Conservation (phyloP, 1,140 invertebrate species). For the Belonocnema kinseyi region DNA sequence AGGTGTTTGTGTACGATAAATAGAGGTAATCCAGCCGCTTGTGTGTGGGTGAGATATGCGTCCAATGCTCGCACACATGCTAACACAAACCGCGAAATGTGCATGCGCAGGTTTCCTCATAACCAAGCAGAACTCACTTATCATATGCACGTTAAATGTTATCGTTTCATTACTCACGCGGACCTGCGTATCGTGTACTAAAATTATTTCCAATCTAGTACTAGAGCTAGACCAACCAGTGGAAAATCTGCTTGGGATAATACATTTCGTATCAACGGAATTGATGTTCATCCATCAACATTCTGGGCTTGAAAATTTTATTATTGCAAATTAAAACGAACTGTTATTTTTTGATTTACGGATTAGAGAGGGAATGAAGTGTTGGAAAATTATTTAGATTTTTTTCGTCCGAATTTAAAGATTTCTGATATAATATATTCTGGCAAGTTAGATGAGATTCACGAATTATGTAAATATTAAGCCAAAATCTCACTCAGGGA, state of each 20-base stretch:
- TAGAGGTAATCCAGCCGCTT: constrained; percentile 52
- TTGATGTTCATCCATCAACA: too few relatives aligned
- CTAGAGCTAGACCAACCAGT: neutral
- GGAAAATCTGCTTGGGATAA: neutral
- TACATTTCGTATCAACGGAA: neutral
- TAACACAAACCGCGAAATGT: neutral
- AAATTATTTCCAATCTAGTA: neutral
- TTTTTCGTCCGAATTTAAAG: too few relatives aligned
- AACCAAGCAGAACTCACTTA: constrained; percentile 18
- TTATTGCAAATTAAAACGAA: too few relatives aligned
- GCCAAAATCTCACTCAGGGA: too few relatives aligned
- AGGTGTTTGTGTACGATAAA: constrained; percentile 48
- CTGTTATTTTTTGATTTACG: too few relatives aligned
- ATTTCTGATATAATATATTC: too few relatives aligned
- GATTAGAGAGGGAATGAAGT: too few relatives aligned
- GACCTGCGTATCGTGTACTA: neutral
- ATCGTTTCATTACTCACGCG: constrained; percentile 37
- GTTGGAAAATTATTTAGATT: too few relatives aligned
- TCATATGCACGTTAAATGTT: constrained; percentile 22
- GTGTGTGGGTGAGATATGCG: constrained; percentile 41
- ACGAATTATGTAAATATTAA: too few relatives aligned
- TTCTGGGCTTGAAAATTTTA: too few relatives aligned
- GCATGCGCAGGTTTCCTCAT: neutral
- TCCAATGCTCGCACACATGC: neutral
- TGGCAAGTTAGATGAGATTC: too few relatives aligned